Conservation (phyloP, 2,113 vertebrate genomes). For the Chaetops frenatus region DNA sequence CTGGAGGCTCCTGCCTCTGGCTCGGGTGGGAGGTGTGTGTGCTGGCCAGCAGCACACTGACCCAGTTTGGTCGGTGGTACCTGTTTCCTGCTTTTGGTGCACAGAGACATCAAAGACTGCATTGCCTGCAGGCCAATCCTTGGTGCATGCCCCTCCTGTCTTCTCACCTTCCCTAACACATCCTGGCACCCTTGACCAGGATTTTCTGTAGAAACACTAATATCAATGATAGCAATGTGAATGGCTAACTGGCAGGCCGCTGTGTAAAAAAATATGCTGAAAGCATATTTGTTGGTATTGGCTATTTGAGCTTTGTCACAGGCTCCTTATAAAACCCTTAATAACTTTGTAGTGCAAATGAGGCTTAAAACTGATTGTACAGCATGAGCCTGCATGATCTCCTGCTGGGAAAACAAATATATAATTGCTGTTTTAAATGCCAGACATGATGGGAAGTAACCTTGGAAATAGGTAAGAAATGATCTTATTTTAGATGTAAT, state of each 20-base stretch:
- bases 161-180: not conserved
- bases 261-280: not conserved
- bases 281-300: not conserved
- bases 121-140: not conserved
- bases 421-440: not conserved
- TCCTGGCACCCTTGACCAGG: not conserved
- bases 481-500: not conserved
- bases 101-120: not conserved
- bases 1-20: not conserved
- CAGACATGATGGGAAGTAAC: not conserved
- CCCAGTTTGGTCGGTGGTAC: not conserved
- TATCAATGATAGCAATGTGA: accelerated
- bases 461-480: not conserved
- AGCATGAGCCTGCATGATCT: not conserved
- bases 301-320: not conserved
- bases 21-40: not conserved
- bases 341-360: not conserved
- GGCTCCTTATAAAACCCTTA: not conserved
- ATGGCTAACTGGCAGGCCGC: not conserved
- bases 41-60: not conserved
- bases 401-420: not conserved
- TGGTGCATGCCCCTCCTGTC: not conserved
- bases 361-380: not conserved
- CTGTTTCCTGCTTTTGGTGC: not conserved
- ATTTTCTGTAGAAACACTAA: not conserved